Evolutionary conservation across 2,113 vertebrate genomes (phyloP), one percentile per base, ranked within the genome.

Genomic region (Dasyprocta punctata): DNA sequence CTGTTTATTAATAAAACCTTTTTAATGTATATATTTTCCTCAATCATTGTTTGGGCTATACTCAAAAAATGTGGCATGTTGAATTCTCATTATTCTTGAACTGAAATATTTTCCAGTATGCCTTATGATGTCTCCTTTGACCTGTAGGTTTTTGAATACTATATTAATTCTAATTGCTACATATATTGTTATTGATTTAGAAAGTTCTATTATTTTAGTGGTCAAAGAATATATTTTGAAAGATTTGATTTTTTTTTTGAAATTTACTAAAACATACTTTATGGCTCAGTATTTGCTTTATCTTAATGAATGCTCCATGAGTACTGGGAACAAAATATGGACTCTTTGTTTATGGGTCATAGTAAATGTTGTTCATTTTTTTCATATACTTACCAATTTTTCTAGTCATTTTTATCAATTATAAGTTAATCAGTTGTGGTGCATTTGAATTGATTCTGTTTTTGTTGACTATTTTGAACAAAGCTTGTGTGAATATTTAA

Each of bases 351-450:
- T 69, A 16, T 56, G 86, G 36, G 7, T 30, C 26, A 11, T 52
- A 83, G 14, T 83, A 71, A 28, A n/a, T 93, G 75, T 75, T 22
- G 11, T 75, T 89, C 9, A n/a, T 90, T 95, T 47, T 89, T 92
- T 54, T 78, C 61, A 85, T 71, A 78, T 38, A 10, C 36, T 84
- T 78, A 71, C 33, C 54, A 41, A 58, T 90, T 83, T 87, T 94
- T 90, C 12, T 87, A n/a, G n/a, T 78, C 52, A 52, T n/a, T 69
- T 63, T n/a, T 61, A 19, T 44, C 61, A 52, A 4, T 54, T 81
- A 49, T 75, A 33, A 86, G 10, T 82, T 65, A 17, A 41, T 61
- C 41, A 49, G 5, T 65, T 75, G 20, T 52, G 4, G 16, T 30
- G 10, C 38, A 67, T 60, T 75, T 58, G 28, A 58, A 17, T 75